Base-by-base conservation (phyloP, 2,888 invertebrate species). In the Nysson spinosus region DNA sequence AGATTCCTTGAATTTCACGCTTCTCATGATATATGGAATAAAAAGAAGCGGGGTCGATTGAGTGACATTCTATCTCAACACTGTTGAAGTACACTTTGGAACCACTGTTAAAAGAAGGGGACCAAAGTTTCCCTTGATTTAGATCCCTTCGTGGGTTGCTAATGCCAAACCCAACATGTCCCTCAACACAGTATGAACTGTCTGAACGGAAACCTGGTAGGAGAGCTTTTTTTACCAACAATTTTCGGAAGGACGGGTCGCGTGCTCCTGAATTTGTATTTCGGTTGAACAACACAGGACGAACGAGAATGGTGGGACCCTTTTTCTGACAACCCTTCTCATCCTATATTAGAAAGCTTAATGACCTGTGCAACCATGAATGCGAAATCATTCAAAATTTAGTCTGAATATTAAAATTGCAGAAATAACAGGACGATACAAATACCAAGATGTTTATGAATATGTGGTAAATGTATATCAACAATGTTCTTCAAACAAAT, bases 211-310 rank as follows among this genome's bases (percentile, higher is more conserved):
- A 19, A 54, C 35, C 37, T 11, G 11, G 6, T 16, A 9, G 12
- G 34, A 52, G 37, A 49, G 54, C 54, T 60, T 60, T 55, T 61
- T 60, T 60, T 26, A 64, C 35, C 20, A 39, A 20, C 42, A 51
- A 51, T 51, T 40, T 42, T 30, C 42, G 34, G 42, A 40, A 17
- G 26, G 49, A 2, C 14, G 16, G 3, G 30, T n/a, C 34, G n/a
- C 40, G 26, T 17, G 28, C 34, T 42, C 34, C 26, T 19, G 51
- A 66, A 61, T 66, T 62, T 55, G 17, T 61, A 28, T 50, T 49
- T 55, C 32, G 9, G 20, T 9, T 7, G 43, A 50, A 7, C 26
- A n/a, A 30, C 12, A 17, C 16, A 24, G 14, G 16, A 7, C n/a
- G 22, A 44, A 28, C 35, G 22, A 32, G 54, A 35, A 19, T 16